These are phyloP conservation scores for Minunthozetes semirufus DNA, from an alignment of 2,888 invertebrate genomes.

Conservation along the genomic window DNA sequence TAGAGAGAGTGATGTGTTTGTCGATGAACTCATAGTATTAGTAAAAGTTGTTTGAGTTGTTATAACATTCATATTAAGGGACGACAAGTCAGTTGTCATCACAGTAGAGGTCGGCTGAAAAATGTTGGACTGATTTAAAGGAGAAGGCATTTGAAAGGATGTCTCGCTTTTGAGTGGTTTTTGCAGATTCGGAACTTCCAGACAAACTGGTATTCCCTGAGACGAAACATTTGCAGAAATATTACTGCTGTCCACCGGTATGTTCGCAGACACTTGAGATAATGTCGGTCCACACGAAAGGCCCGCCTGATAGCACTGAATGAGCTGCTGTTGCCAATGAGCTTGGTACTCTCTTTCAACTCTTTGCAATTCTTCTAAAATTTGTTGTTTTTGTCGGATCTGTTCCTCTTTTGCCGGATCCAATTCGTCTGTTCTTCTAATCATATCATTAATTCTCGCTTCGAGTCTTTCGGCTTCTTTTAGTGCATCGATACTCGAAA, in stretches of 20 bases:
- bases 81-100: background rate
- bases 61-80: background rate
- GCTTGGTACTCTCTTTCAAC: conserved; percentile 62
- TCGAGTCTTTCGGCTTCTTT: conserved; percentile 49
- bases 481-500: conserved; percentile 34
- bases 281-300: background rate
- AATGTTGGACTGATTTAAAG: background rate
- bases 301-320: conserved; percentile 43
- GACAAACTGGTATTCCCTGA: background rate
- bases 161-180: background rate
- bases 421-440: conserved; percentile 47
- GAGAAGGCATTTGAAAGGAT: conserved; percentile 4
- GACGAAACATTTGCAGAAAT: background rate
- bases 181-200: background rate
- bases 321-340: conserved; percentile 47
- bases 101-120: background rate
- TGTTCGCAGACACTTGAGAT: background rate
- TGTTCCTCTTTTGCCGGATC: conserved; percentile 54
- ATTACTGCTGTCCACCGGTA: background rate
- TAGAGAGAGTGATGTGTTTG: background rate
- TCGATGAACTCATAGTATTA: background rate
- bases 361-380: conserved; percentile 62
- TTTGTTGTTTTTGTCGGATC: conserved; percentile 61
- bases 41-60: background rate
- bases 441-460: conserved; percentile 49